Conservation (phyloP, 53 echinoderm and acorn worm species). For the Pentamera pediparva region DNA sequence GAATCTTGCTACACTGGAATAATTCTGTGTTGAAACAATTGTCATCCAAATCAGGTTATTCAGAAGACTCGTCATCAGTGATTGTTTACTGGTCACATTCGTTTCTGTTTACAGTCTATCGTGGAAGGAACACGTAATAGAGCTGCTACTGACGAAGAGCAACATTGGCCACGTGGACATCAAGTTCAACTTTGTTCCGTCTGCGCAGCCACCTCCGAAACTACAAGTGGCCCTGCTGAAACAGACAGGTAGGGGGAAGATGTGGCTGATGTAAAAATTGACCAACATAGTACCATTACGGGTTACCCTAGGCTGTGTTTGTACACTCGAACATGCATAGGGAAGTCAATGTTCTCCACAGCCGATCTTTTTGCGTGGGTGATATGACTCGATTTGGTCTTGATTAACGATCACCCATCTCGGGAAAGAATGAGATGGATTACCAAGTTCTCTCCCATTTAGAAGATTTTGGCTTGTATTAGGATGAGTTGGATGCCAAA, state of each 20-base stretch:
- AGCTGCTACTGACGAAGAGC: constrained; percentile 80
- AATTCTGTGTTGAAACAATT: no score
- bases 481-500: no score
- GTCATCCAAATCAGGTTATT: no score
- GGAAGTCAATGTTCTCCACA: no score
- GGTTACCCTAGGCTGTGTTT: background rate
- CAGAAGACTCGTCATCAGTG: no score
- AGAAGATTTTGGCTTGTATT: no score
- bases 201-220: constrained; percentile 56
- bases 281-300: background rate
- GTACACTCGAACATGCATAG: background rate
- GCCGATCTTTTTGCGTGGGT: no score
- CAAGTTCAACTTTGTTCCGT: constrained; percentile 79
- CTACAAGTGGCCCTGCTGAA: constrained; percentile 84
- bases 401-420: no score
- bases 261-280: background rate
- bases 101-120: constrained; percentile 41
- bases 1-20: no score
- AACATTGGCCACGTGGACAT: constrained; percentile 94
- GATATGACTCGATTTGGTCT: no score
- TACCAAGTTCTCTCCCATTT: no score
- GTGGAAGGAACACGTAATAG: constrained; percentile 93
- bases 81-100: background rate
- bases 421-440: no score
- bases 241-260: constrained; percentile 58